Conservation (phyloP, 2,797 vertebrate species). For the Cyprinella venusta region DNA sequence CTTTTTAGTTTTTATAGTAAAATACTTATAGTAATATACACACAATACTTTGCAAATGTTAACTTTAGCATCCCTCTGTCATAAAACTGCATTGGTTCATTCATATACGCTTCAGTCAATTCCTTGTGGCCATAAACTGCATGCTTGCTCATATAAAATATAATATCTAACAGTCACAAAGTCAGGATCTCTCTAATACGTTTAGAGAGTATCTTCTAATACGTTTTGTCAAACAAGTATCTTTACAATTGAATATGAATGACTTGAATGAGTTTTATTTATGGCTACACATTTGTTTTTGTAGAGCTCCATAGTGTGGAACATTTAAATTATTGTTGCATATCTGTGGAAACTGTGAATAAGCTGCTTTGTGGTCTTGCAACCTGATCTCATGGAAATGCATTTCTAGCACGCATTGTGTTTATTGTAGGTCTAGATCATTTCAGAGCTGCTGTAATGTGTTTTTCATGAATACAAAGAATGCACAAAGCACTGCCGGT, state of each 20-base stretch:
- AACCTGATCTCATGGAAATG: too few species aligned
- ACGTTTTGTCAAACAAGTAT: slow-evolving; percentile 20
- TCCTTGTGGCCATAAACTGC: neutral
- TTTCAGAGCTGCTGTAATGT: slow-evolving; percentile 54
- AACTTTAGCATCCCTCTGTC: slow-evolving; percentile 17
- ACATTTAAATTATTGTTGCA: slow-evolving; percentile 71
- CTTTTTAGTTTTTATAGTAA: neutral
- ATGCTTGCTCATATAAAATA: neutral
- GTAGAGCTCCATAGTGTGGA: slow-evolving; percentile 58
- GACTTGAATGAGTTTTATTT: slow-evolving; percentile 59
- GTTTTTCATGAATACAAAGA: slow-evolving; percentile 63
- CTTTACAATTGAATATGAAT: slow-evolving; percentile 17
- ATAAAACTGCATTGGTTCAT: neutral
- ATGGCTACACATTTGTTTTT: slow-evolving; percentile 32
- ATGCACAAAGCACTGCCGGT: slow-evolving; percentile 45
- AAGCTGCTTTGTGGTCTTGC: slow-evolving; percentile 70
- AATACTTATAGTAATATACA: too few species aligned
- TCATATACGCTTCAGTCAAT: neutral
- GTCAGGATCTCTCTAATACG: neutral
- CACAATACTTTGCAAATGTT: slow-evolving; percentile 65
- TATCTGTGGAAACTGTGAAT: slow-evolving; percentile 69
- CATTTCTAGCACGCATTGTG: too few species aligned
- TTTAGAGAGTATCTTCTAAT: slow-evolving; percentile 10
- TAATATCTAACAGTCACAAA: neutral
- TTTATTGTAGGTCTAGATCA: slow-evolving; percentile 45